Conservation (phyloP, 1,140 invertebrate genomes). For the Ruditapes philippinarum region DNA sequence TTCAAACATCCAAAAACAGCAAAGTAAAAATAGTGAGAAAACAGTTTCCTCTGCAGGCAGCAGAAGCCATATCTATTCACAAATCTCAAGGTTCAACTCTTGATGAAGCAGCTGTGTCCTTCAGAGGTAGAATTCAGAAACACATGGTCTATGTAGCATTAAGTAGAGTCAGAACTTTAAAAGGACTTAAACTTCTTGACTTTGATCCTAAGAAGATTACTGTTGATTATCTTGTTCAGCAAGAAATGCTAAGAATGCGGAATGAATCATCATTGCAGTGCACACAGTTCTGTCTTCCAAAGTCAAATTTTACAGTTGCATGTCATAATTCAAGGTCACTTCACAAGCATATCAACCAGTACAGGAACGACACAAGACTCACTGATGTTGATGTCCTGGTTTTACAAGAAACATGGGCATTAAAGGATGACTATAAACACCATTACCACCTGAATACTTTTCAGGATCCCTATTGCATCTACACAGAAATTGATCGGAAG, state of each 20-base stretch:
- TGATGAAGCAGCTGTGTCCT: conserved; percentile 35
- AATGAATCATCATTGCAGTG: no score
- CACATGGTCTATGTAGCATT: conserved; percentile 60
- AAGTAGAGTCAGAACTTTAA: conserved; percentile 43
- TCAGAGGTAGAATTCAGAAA: conserved; percentile 23
- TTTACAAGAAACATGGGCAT: conserved; percentile 36
- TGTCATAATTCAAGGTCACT: conserved; percentile 25
- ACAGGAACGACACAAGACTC: not conserved
- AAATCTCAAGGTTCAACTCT: conserved; percentile 46
- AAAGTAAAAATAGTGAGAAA: conserved; percentile 48
- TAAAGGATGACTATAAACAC: not conserved
- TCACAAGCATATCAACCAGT: not conserved
- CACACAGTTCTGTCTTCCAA: no score
- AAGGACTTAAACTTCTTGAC: conserved; percentile 43
- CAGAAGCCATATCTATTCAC: conserved; percentile 59
- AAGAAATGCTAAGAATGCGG: conserved; percentile 43
- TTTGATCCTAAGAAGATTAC: conserved; percentile 37
- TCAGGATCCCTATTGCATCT: not conserved
- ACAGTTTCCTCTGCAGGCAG: conserved; percentile 56
- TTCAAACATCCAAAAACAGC: conserved; percentile 42
- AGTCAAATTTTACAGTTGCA: no score
- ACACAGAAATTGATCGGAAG: not conserved
- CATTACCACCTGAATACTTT: conserved; percentile 8
- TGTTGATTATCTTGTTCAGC: conserved; percentile 20
- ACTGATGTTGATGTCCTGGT: not conserved